Conservation (phyloP, 2,888 invertebrate genomes). For the Branchipolynoe longqiensis region DNA sequence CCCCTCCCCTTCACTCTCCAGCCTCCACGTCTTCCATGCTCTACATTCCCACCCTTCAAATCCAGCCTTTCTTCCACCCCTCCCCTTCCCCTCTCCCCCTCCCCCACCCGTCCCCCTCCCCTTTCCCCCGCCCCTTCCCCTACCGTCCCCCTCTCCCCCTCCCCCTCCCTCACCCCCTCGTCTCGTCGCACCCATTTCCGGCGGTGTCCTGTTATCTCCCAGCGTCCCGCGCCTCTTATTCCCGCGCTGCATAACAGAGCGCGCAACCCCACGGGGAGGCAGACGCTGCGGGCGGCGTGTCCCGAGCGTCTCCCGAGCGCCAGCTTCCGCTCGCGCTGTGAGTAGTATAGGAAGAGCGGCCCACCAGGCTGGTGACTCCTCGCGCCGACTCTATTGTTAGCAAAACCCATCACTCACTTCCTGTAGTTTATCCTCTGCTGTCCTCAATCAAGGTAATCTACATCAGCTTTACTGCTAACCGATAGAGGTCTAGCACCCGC, state of each 20-base stretch:
- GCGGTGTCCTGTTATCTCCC: too few species aligned
- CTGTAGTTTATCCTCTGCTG: too few species aligned
- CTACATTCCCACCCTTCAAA: not conserved
- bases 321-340: slow-evolving; percentile 13
- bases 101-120: not conserved
- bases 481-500: too few species aligned
- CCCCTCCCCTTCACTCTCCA: too few species aligned
- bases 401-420: too few species aligned
- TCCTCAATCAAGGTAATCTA: too few species aligned
- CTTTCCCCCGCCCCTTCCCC: not conserved
- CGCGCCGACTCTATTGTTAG: too few species aligned
- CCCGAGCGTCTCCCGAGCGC: not conserved
- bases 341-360: slow-evolving; percentile 14
- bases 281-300: not conserved
- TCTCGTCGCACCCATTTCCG: too few species aligned
- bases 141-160: not conserved
- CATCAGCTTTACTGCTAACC: too few species aligned
- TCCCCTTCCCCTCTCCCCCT: not conserved
- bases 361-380: not conserved
- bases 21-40: not conserved
- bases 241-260: slow-evolving; percentile 35
- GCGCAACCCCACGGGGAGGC: slow-evolving; percentile 32
- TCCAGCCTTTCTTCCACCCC: too few species aligned
- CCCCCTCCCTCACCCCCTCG: too few species aligned
- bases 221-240: slow-evolving; percentile 5